phyloP scores from a whole-genome alignment of 1,140 invertebrate species.

The Heliconius hewitsoni region DNA sequence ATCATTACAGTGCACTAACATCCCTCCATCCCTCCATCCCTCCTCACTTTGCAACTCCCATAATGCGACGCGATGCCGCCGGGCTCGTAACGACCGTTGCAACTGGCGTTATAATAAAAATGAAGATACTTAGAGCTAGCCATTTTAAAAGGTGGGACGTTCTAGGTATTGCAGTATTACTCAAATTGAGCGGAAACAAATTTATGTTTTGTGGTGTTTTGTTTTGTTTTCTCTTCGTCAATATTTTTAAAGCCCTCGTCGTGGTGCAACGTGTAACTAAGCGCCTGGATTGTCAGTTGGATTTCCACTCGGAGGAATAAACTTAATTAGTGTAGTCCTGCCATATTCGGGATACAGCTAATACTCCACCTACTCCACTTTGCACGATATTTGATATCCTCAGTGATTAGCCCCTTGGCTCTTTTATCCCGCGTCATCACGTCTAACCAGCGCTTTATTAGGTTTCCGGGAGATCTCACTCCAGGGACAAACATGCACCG shows the following conservation, averaged over 20 bases:
- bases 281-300: too few relatives aligned
- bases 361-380: too few relatives aligned
- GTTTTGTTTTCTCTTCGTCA: not conserved
- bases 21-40: slow-evolving; percentile 26
- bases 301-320: too few relatives aligned
- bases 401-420: too few relatives aligned
- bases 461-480: too few relatives aligned
- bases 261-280: too few relatives aligned
- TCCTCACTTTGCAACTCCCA: slow-evolving; percentile 35
- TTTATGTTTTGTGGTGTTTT: not conserved
- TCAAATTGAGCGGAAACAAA: slow-evolving; percentile 7
- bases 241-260: not conserved
- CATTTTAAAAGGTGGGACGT: slow-evolving; percentile 16
- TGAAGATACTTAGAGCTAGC: slow-evolving; percentile 27
- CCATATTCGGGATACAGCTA: too few relatives aligned
- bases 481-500: too few relatives aligned
- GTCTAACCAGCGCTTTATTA: too few relatives aligned
- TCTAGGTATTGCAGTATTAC: not conserved
- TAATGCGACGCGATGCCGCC: slow-evolving; percentile 26
- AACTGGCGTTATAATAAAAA: slow-evolving; percentile 40
- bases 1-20: slow-evolving; percentile 35
- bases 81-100: slow-evolving; percentile 28
- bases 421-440: too few relatives aligned
- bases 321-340: too few relatives aligned
- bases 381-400: too few relatives aligned